Evolutionary conservation across 2,888 invertebrate genomes (phyloP), one percentile per base, ranked within the genome.

Genomic region (Emmelina monodactyla): DNA sequence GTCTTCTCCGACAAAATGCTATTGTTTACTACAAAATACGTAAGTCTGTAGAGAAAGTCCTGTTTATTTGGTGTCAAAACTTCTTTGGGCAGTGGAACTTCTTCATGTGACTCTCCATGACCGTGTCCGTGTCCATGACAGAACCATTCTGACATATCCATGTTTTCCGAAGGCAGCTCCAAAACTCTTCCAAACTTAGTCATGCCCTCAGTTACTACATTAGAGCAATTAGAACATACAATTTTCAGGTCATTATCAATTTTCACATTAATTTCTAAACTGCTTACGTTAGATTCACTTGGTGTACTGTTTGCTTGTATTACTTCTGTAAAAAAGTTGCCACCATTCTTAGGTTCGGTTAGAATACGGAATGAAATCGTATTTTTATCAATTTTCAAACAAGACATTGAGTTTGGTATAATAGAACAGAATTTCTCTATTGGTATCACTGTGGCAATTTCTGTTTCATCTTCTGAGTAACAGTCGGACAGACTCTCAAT

Each of bases 71-170:
- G 83, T 40, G 75, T 72, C 11, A 84, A 48, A 33, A 58, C 41
- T 39, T 49, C 43, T 19, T 58, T 56, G 11, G 42, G 43, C 31
- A 42, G 46, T 2, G 52, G 34, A 2, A 37, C 30, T 0, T 40
- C 36, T 4, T 22, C 36, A 12, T 45, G 39, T 11, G 11, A 2
- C 3, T 25, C n/a, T 2, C 42, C 35, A 30, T 57, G 50, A 0
- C 59, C 58, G 14, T 70, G 62, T 2, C 68, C 63, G 30, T 73
- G 72, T 0, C 73, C 73, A 43, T 87, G 87, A 49, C 88, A 88
- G 55, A 86, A 88, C 85, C 86, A 87, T 42, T 88, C 87, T 0
- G 79, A 76, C 53, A 83, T 78, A 48, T 86, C 85, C 37, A 82
- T 62, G 59, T 80, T 82, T 11, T 78, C 72, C 0, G 85, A 80